Base-by-base conservation (phyloP, 2,888 invertebrate genomes). In the Agonopterix subpropinquella region DNA sequence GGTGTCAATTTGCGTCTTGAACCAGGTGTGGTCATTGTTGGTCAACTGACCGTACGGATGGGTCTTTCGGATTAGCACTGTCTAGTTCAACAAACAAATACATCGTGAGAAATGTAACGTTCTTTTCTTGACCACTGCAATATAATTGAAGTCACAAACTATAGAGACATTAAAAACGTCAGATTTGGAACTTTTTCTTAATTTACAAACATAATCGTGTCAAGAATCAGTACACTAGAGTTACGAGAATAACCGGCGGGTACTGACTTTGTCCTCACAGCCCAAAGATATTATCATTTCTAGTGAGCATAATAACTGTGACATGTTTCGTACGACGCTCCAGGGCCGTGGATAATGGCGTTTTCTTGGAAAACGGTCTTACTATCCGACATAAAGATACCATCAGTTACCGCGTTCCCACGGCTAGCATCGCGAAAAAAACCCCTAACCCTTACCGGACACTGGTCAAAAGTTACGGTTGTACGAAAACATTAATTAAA, bases 251-350 rank as follows among this genome's bases (percentile, higher is more conserved):
- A 77, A 66, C 72, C 72, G 62, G 64, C 64, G 52, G 54, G 43
- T 47, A 53, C 45, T 59, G 69, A 71, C 74, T 75, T 70, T 75
- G 77, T 75, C 71, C 69, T 58, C 67, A 82, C 73, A 77, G 67
- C 68, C 73, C 67, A 71, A 71, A 83, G 87, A 87, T 87, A 73
- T 77, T 81, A 87, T 87, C 86, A 62, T 75, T 81, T 81, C 81
- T 79, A 80, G 78, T 77, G 77, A 83, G 77, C 77, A 80, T 86
- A 84, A 86, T 86, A 87, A 86, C 86, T 85, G 87, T 87, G 86
- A 85, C 85, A 83, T 86, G 85, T 79, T 69, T 73, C 80, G 71
- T 84, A 82, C 77, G 77, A 77, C 68, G 77, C 74, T 77, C 76
- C 75, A 77, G 75, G 71, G 76, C 78, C 73, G 73, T 69, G 69